Percentiles rank a stretch among this genome's conserved stretches.
phyloP scores from a whole-genome alignment of 2,797 vertebrate species.

The Arrhamphus sclerolepis region DNA sequence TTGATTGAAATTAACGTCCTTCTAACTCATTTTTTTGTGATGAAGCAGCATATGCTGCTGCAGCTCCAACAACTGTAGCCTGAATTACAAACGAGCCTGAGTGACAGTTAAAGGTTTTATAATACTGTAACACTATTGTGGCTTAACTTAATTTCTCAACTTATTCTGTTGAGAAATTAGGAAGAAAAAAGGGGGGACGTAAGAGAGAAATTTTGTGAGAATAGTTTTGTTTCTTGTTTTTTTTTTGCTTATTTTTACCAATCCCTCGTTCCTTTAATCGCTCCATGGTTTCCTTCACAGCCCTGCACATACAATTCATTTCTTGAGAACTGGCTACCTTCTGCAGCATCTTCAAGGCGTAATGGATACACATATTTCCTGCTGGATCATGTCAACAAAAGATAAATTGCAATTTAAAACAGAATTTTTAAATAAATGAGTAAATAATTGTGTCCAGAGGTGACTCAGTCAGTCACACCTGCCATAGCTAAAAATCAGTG shows the following conservation, averaged over 20 bases:
- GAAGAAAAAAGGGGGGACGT: too few species aligned
- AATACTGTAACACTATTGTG: not conserved
- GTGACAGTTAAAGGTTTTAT: not conserved
- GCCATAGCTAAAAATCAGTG: too few species aligned
- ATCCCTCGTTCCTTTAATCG: not conserved
- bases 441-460: too few species aligned
- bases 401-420: not conserved
- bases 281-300: slow-evolving; percentile 11
- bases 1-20: slow-evolving; percentile 62
- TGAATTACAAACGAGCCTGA: slow-evolving; percentile 23
- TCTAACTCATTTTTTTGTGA: slow-evolving; percentile 32
- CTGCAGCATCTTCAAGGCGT: slow-evolving; percentile 31
- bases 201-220: too few species aligned
- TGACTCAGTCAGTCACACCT: too few species aligned
- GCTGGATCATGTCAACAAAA: slow-evolving; percentile 17
- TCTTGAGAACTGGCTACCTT: slow-evolving; percentile 36
- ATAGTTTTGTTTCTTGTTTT: too few species aligned
- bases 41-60: slow-evolving; percentile 16
- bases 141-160: not conserved
- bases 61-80: not conserved
- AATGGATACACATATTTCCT: slow-evolving; percentile 25
- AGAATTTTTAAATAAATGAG: too few species aligned
- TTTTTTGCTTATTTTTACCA: too few species aligned
- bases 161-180: too few species aligned
- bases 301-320: slow-evolving; percentile 36